Conservation (phyloP, 2,888 invertebrate genomes). For the Drosophila pseudotalamancana region DNA sequence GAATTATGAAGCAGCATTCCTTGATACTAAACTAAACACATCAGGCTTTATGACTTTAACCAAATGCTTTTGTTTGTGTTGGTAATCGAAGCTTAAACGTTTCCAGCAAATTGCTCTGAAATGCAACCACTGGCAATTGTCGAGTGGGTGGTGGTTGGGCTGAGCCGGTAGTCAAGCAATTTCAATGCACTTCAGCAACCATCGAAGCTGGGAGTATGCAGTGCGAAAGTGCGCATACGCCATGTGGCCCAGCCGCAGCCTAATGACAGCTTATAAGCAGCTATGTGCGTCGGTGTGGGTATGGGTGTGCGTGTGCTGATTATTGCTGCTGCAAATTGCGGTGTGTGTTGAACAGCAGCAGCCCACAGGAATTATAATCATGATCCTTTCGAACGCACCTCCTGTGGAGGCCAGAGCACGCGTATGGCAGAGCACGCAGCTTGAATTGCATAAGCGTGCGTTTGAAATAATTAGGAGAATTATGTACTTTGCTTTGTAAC, state of each 20-base stretch:
- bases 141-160: not conserved
- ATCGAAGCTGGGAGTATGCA: slow-evolving; percentile 24
- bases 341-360: slow-evolving; percentile 38
- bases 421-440: not conserved
- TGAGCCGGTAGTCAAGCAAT: slow-evolving; percentile 26
- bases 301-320: slow-evolving; percentile 14
- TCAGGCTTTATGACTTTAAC: not conserved
- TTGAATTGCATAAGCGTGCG: not conserved
- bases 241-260: slow-evolving; percentile 20
- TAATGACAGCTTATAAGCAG: slow-evolving; percentile 52
- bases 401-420: not conserved
- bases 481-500: not conserved
- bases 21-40: not conserved
- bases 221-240: slow-evolving; percentile 39
- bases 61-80: not conserved
- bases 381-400: slow-evolving; percentile 6
- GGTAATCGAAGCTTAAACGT: slow-evolving; percentile 21
- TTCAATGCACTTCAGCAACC: slow-evolving; percentile 50
- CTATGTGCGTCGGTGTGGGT: not conserved
- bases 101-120: slow-evolving; percentile 1
- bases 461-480: slow-evolving; percentile 4
- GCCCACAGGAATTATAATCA: slow-evolving; percentile 24
- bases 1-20: not conserved
- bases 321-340: slow-evolving; percentile 57
- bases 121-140: slow-evolving; percentile 5